phyloP scores from a whole-genome alignment of 2,888 invertebrate genomes.

The Hydroisotoma schaefferi region DNA sequence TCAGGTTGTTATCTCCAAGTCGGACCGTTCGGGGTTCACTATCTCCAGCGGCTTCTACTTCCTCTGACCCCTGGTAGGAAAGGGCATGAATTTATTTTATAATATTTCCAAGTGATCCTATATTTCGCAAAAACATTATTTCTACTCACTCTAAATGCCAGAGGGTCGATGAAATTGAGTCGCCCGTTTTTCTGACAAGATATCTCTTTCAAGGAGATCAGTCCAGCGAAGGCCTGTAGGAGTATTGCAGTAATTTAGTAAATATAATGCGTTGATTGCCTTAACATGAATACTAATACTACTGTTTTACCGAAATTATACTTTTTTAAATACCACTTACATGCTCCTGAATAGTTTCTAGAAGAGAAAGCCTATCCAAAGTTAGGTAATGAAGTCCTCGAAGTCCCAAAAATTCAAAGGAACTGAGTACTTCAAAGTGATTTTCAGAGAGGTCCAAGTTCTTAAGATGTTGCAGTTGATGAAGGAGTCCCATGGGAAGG shows the following conservation, averaged over 20 bases:
- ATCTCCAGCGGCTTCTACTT: constrained; percentile 15
- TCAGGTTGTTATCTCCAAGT: constrained; percentile 39
- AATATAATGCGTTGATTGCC: too few relatives aligned
- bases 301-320: too few relatives aligned
- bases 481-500: constrained; percentile 24
- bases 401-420: constrained; percentile 31
- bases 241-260: too few relatives aligned
- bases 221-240: constrained; percentile 41
- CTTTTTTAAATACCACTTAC: constrained; percentile 24
- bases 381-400: constrained; percentile 21
- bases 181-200: constrained; percentile 36
- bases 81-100: too few relatives aligned
- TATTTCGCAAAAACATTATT: too few relatives aligned
- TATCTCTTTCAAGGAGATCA: constrained; percentile 28
- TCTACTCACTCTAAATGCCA: constrained; percentile 39
- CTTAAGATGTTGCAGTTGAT: constrained; percentile 21
- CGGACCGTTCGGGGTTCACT: constrained; percentile 36
- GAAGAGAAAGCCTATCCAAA: constrained; percentile 23
- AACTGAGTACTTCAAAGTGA: constrained; percentile 25
- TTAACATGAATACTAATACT: too few relatives aligned
- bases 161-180: constrained; percentile 28
- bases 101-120: too few relatives aligned
- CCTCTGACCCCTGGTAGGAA: constrained; percentile 1
- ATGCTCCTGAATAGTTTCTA: constrained; percentile 33
- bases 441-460: constrained; percentile 43